Base-by-base conservation (phyloP, 2,797 vertebrate genomes). In the Typhlichthys eigenmanni region DNA sequence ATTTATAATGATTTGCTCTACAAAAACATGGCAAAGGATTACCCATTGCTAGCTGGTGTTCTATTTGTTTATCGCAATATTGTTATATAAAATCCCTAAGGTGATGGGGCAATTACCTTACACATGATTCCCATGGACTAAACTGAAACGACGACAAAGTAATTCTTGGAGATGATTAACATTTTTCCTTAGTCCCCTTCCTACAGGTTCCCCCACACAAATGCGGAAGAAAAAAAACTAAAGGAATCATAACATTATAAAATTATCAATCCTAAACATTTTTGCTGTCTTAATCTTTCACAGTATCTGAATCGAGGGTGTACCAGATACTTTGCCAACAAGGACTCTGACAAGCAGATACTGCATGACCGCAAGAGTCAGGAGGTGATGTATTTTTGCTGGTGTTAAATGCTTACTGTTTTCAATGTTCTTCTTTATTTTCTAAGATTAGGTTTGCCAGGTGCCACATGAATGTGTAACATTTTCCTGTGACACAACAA, bases 271-370 rank as follows among this genome's bases (percentile, higher is more conserved):
- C 2, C 1, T 68, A 38, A 62, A 62, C 51, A 45, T 3, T 62
- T 71, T 59, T 49, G 19, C 19, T 61, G 13, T 51, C 13, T 65
- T 82, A 56, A 83, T 71, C 80, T 77, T 54, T 10, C 81, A 11
- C 81, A 99, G 98, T 99, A 99, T 86, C 91, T 99, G 88, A 99
- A 96, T 87, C 92, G 97, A 77, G 98, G 97, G 72, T 99, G 97
- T 80, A 98, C 97, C 76, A 92, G 93, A 69, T 99, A 95, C 86
- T 99, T 99, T 43, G 95, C 97, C 78, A 95, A 88, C 77, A 96
- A 95, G 84, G 96, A 97, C 68, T 95, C 96, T 0, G 96, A 99
- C 87, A 97, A 96, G 81, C 95, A 96, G 87, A 99, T 99, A 86
- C 90, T 94, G 81, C 95, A 98, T 73, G 98, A 98, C 81, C 94